Conservation (phyloP, 2,113 vertebrate species). For the Sciurus niger region DNA sequence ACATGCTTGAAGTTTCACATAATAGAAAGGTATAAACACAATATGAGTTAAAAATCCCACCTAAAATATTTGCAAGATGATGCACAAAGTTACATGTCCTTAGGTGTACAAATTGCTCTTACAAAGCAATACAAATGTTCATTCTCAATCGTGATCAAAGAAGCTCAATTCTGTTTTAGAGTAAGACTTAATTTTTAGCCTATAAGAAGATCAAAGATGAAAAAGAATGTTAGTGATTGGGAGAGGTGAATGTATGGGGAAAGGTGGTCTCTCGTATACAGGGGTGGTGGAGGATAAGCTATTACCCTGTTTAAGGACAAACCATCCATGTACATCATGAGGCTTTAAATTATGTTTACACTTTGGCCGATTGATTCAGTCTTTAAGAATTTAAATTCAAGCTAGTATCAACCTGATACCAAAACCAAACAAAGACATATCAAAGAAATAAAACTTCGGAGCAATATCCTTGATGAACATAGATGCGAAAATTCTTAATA, state of each 20-base stretch:
- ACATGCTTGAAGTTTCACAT: neutral
- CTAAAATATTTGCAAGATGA: conserved; percentile 31
- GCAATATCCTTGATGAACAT: too few relatives aligned
- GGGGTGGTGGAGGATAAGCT: neutral
- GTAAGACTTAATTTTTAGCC: conserved; percentile 32
- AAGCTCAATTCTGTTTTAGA: neutral
- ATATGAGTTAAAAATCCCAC: conserved; percentile 7
- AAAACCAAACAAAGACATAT: too few relatives aligned
- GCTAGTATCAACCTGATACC: too few relatives aligned
- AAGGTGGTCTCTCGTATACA: neutral
- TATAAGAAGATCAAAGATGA: conserved; percentile 7
- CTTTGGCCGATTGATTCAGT: neutral
- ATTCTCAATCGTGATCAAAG: conserved; percentile 4
- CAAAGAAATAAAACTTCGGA: too few relatives aligned
- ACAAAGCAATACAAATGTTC: conserved; percentile 43
- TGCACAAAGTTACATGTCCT: neutral
- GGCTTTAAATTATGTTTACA: neutral
- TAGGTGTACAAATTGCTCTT: neutral
- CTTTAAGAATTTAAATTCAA: neutral
- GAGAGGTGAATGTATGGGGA: neutral
- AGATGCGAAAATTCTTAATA: too few relatives aligned
- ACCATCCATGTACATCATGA: neutral
- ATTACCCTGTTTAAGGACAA: neutral
- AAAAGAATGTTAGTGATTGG: neutral
- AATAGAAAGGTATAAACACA: conserved; percentile 22